These are phyloP conservation scores for Psylliodes chrysocephalus DNA, from an alignment of 2,888 invertebrate species.

Conservation along the genomic window DNA sequence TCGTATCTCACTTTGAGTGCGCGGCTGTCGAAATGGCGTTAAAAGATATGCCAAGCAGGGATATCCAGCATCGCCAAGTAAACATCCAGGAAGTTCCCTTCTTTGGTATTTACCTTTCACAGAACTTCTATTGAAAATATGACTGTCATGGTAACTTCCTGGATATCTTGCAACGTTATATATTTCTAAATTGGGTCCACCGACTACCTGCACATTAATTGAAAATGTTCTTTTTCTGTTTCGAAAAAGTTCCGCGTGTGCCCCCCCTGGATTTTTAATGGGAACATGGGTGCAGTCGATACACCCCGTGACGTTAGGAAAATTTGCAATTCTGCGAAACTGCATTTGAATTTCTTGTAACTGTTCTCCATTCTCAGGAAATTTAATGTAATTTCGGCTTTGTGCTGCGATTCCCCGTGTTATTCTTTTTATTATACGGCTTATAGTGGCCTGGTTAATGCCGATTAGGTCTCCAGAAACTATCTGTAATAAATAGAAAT, in stretches of 20 bases:
- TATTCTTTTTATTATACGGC: constrained; percentile 27
- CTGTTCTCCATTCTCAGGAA: constrained; percentile 10
- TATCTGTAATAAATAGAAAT: constrained; percentile 13
- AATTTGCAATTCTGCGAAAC: no score
- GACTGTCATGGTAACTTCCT: constrained; percentile 6
- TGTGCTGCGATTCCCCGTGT: constrained; percentile 21
- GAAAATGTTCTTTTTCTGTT: constrained; percentile 2
- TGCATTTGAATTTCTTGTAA: no score
- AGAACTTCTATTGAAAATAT: constrained; percentile 25
- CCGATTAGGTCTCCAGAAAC: constrained; percentile 29
- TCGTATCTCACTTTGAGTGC: no score
- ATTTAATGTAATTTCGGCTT: constrained; percentile 26
- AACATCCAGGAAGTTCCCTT: constrained; percentile 10
- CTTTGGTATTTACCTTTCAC: constrained; percentile 28
- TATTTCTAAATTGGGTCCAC: constrained; percentile 9
- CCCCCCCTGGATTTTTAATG: background rate
- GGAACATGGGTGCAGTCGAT: no score
- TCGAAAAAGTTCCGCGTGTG: background rate
- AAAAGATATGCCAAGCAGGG: no score
- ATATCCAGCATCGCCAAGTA: background rate
- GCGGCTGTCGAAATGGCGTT: no score
- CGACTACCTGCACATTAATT: constrained; percentile 5
- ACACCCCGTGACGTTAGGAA: background rate
- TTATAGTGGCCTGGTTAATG: constrained; percentile 23
- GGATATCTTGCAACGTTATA: constrained; percentile 26